Evolutionary conservation across 2,888 invertebrate species (phyloP), one percentile per base, ranked within the genome.

Genomic region (Tribolium freemani): DNA sequence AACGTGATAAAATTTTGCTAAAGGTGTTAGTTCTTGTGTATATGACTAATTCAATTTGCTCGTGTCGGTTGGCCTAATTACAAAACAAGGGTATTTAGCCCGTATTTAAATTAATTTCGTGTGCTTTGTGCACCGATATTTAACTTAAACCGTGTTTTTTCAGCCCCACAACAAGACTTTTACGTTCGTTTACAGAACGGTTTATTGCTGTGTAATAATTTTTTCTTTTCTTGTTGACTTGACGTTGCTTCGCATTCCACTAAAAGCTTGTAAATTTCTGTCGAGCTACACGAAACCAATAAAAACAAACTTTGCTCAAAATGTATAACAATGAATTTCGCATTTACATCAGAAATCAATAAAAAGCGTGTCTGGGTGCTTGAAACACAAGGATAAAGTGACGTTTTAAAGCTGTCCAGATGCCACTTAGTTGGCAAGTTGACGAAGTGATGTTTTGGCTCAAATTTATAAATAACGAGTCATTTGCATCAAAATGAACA

Each of bases 321-420:
- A 63, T 63, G 63, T 63, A 63, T 63, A 50, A 63, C 63, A 63
- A 63, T 63, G 63, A 63, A 63, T 63, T 50, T 63, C 63, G n/a
- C 63, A 63, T 63, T 51, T 50, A 50, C 51, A 63, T 63, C 38
- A 50, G 63, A 63, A 63, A 63, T 63, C 63, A 38, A 63, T 63
- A 63, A 51, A 63, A 63, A 63, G 16, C 20, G 6, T 58, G n/a
- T n/a, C 16, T 13, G 31, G 56, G 4, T 5, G 31, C 9, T n/a
- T 3, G 38, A 3, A 31, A 20, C 5, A 8, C 20, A 11, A 8
- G 44, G n/a, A 13, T 58, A 58, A 58, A 58, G 20, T 45, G 20
- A 44, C 57, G 45, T n/a, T 58, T 45, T 20, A 44, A 58, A 58
- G 45, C 54, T 11, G 54, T 54, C 2, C 54, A 20, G 21, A 51